A percentile compares a stretch with the other conserved stretches of the same genome.
phyloP scores from a whole-genome alignment of 2,888 invertebrate species.

The Ichneumoninae sp. region DNA sequence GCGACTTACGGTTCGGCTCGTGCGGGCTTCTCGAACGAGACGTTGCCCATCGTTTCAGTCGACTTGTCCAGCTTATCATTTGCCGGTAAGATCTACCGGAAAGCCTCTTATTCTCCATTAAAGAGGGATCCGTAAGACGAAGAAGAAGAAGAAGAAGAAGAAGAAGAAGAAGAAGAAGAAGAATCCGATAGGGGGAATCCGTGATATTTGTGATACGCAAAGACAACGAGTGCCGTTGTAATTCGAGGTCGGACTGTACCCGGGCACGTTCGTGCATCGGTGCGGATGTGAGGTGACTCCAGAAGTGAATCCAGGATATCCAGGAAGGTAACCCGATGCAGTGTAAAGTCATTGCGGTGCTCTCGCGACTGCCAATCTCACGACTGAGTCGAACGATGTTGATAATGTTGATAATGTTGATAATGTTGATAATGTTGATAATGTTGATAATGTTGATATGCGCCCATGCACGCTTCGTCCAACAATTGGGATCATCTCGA shows the following conservation, averaged over 20 bases:
- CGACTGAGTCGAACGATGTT: conserved; percentile 42
- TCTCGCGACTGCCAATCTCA: conserved; percentile 68
- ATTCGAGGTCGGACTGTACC: conserved; percentile 60
- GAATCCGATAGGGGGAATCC: conserved; percentile 13
- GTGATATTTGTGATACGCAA: conserved; percentile 27
- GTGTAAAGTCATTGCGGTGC: conserved; percentile 69
- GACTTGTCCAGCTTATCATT: conserved; percentile 24
- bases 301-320: conserved; percentile 77
- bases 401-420: no score
- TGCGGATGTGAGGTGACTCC: conserved; percentile 72
- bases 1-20: conserved; percentile 5
- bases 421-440: no score
- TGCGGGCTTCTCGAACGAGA: conserved; percentile 5
- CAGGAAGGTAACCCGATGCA: conserved; percentile 78
- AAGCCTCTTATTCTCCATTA: conserved; percentile 3
- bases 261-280: conserved; percentile 65
- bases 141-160: no score
- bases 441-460: no score
- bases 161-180: neutral
- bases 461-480: neutral
- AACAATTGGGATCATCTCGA: conserved; percentile 4
- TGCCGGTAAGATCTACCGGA: conserved; percentile 31
- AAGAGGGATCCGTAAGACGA: no score
- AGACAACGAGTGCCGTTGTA: conserved; percentile 30
- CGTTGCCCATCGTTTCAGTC: conserved; percentile 22